phyloP scores from a whole-genome alignment of 2,797 vertebrate species.

The Schizopygopsis pylzovi region DNA sequence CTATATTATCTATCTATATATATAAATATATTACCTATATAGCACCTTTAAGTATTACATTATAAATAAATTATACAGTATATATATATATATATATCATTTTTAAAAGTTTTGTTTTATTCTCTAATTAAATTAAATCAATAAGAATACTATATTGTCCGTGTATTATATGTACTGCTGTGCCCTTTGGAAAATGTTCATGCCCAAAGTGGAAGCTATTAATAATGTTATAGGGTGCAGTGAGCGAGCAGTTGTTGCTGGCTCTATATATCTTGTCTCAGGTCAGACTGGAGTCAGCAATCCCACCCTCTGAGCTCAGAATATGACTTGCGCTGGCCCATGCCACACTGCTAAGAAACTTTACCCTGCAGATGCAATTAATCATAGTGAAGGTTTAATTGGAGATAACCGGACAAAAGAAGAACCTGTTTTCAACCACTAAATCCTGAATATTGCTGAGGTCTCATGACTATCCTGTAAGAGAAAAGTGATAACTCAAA shows the following conservation, averaged over 20 bases:
- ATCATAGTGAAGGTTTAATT: constrained; percentile 48
- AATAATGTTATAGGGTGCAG: constrained; percentile 25
- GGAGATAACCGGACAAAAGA: constrained; percentile 18
- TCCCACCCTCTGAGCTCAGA: constrained; percentile 37
- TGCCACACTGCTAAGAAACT: neutral
- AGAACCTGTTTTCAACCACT: constrained; percentile 10
- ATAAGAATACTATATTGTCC: neutral
- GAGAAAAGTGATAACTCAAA: neutral
- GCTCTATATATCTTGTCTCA: constrained; percentile 43
- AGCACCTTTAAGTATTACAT: neutral
- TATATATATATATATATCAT: no score
- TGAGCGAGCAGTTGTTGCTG: constrained; percentile 27
- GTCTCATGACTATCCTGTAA: neutral
- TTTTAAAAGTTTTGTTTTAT: no score
- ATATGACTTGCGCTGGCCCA: constrained; percentile 20
- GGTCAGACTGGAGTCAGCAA: constrained; percentile 42
- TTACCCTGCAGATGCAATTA: constrained; percentile 38
- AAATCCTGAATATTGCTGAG: constrained; percentile 4
- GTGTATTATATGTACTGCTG: neutral
- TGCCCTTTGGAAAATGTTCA: constrained; percentile 39
- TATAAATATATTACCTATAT: neutral
- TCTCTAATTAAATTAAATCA: neutral
- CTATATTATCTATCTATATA: neutral
- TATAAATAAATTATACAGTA: neutral
- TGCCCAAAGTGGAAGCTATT: constrained; percentile 28